Conservation (phyloP, 2,888 invertebrate genomes). For the Margaritifera margaritifera region DNA sequence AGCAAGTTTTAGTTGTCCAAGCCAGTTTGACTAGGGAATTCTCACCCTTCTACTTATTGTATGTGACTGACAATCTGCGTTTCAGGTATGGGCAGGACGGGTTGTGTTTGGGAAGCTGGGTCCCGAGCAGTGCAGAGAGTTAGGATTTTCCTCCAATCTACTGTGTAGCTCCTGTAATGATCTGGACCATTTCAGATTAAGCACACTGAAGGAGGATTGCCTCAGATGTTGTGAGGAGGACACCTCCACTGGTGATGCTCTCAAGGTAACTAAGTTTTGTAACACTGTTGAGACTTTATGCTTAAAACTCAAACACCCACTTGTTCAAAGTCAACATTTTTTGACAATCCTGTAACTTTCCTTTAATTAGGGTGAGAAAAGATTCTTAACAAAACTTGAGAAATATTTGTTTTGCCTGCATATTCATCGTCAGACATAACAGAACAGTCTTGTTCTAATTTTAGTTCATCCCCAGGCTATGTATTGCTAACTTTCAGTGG, state of each 20-base stretch:
- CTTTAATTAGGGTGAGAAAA: too few species aligned
- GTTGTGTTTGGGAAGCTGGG: slow-evolving; percentile 35
- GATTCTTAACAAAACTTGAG: too few species aligned
- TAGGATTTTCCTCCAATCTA: slow-evolving; percentile 87
- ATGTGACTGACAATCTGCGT: slow-evolving; percentile 1
- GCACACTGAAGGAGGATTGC: slow-evolving; percentile 75
- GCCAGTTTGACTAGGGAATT: too few species aligned
- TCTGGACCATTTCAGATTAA: slow-evolving; percentile 83
- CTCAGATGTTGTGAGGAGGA: slow-evolving; percentile 73
- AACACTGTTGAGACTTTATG: not conserved
- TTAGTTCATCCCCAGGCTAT: too few species aligned
- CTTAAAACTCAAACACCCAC: not conserved
- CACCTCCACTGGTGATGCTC: slow-evolving; percentile 77
- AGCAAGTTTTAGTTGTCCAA: too few species aligned
- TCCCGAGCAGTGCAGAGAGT: slow-evolving; percentile 85
- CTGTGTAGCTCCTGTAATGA: slow-evolving; percentile 92
- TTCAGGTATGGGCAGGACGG: slow-evolving; percentile 52
- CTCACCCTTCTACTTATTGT: too few species aligned
- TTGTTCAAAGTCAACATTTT: not conserved
- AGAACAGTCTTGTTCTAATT: too few species aligned
- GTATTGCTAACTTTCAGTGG: too few species aligned
- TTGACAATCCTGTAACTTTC: not conserved
- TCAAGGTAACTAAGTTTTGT: slow-evolving; percentile 71
- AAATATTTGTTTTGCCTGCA: too few species aligned
- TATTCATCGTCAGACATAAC: too few species aligned